phyloP scores from a whole-genome alignment of 2,888 invertebrate species.

The Andrena praecox region DNA sequence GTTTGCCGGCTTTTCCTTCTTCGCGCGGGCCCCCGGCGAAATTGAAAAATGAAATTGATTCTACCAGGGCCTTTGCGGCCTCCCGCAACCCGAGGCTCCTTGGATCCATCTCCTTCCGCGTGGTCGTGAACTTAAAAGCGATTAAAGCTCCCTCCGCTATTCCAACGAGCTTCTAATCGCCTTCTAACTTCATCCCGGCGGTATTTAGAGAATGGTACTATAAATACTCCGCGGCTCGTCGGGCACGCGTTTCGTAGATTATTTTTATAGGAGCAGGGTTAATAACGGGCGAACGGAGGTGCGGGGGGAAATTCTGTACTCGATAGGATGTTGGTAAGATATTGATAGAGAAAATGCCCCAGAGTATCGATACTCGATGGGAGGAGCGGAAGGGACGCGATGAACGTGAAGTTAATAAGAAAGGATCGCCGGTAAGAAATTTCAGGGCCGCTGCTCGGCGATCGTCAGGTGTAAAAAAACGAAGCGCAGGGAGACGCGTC shows the following conservation, averaged over 20 bases:
- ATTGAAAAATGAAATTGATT: constrained; percentile 76
- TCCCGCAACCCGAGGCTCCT: constrained; percentile 50
- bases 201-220: too few relatives aligned
- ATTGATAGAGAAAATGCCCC: not conserved
- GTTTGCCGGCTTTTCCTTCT: constrained; percentile 58
- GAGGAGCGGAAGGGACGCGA: not conserved
- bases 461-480: constrained; percentile 50
- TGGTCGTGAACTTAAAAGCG: constrained; percentile 43
- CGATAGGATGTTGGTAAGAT: too few relatives aligned
- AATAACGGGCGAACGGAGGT: too few relatives aligned
- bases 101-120: constrained; percentile 62
- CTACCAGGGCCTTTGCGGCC: constrained; percentile 55
- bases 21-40: constrained; percentile 49
- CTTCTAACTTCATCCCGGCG: too few relatives aligned
- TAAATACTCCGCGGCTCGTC: too few relatives aligned
- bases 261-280: too few relatives aligned
- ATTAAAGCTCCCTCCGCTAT: constrained; percentile 44
- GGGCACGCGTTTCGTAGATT: too few relatives aligned
- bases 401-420: constrained; percentile 30
- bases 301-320: not conserved
- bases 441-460: constrained; percentile 10
- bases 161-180: too few relatives aligned
- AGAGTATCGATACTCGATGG: not conserved
- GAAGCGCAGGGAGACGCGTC: constrained; percentile 15
- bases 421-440: constrained; percentile 25